These are phyloP conservation scores for Ciconia stormi DNA, from an alignment of 2,113 vertebrate species.

Conservation along the genomic window DNA sequence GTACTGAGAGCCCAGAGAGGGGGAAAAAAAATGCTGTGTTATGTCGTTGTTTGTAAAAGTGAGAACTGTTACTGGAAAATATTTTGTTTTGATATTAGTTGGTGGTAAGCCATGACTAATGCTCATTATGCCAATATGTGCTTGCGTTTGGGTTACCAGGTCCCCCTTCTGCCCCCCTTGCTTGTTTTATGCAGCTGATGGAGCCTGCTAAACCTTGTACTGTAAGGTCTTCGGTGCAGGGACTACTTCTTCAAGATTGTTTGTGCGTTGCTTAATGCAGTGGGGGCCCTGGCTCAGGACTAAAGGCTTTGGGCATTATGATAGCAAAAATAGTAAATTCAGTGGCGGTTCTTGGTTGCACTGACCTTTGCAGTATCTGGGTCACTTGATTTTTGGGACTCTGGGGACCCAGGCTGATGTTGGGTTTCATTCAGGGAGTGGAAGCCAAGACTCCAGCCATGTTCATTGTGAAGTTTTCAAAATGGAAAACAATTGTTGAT, in stretches of 20 bases:
- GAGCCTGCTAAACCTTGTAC: not conserved
- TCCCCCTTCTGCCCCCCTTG: not conserved
- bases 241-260: not conserved
- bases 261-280: not conserved
- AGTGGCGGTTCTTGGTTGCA: not conserved
- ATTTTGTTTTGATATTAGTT: constrained; percentile 28
- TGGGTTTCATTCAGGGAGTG: not conserved
- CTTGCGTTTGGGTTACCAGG: not conserved
- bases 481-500: constrained; percentile 65
- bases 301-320: not conserved
- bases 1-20: not conserved
- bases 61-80: constrained; percentile 47
- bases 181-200: not conserved
- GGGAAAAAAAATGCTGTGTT: not conserved
- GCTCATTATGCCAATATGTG: not conserved
- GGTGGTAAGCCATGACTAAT: constrained; percentile 43
- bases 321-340: constrained; percentile 54
- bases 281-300: not conserved
- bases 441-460: constrained; percentile 54
- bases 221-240: not conserved
- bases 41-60: constrained; percentile 30
- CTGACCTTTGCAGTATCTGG: constrained; percentile 32
- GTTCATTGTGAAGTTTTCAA: constrained; percentile 64
- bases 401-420: not conserved
- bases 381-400: constrained; percentile 15